These are phyloP conservation scores for Ophiothrix spiculata DNA, from an alignment of 35 echinoderm and acorn worm genomes.

Conservation along the genomic window DNA sequence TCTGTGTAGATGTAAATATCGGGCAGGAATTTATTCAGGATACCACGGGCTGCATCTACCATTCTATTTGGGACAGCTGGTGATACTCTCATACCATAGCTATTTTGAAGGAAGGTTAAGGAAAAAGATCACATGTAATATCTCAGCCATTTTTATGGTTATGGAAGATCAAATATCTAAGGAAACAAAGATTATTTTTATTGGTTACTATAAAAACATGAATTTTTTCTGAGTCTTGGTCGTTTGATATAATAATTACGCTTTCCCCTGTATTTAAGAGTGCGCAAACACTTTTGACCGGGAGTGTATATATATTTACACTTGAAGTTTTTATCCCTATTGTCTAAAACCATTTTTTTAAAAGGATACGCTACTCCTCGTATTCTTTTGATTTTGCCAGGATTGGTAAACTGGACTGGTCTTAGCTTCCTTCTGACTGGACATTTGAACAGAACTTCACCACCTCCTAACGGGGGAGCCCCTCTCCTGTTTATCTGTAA, in stretches of 20 bases:
- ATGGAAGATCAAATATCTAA: too few species aligned
- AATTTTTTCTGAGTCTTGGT: too few species aligned
- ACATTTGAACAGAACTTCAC: conserved; percentile 90
- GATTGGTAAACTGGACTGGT: conserved; percentile 67
- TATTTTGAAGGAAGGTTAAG: conserved; percentile 24
- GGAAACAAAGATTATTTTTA: not conserved
- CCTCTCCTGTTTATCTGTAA: conserved; percentile 70
- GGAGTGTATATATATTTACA: too few species aligned
- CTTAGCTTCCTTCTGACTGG: conserved; percentile 71
- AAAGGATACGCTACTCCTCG: conserved; percentile 97
- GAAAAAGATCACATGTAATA: conserved; percentile 1
- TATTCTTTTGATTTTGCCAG: conserved; percentile 89
- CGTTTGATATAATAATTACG: too few species aligned
- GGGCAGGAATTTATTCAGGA: conserved; percentile 86
- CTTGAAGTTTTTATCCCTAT: not conserved
- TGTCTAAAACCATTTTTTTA: not conserved
- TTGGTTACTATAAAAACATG: not conserved
- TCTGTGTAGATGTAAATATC: conserved; percentile 99
- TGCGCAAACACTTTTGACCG: too few species aligned
- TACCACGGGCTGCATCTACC: conserved; percentile 79
- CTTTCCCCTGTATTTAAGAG: too few species aligned
- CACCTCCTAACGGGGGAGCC: conserved; percentile 81
- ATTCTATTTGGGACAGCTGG: conserved; percentile 82
- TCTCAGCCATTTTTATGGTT: not conserved
- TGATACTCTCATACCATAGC: conserved; percentile 86